Conservation (phyloP, 2,113 vertebrate species). For the Bolborhynchus lineola region DNA sequence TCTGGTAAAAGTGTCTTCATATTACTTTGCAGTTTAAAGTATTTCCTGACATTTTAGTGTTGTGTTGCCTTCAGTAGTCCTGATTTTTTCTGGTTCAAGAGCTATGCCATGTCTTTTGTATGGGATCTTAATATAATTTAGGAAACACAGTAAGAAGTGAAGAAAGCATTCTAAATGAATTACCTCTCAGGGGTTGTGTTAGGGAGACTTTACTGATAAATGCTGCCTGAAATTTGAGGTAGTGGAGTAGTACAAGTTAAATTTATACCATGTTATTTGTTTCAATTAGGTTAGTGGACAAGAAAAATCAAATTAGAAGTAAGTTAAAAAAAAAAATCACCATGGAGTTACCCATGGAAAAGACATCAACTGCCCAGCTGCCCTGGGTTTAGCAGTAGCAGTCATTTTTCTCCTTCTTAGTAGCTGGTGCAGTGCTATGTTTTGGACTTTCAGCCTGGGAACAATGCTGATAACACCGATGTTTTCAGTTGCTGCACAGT, state of each 20-base stretch:
- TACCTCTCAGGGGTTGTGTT: background rate
- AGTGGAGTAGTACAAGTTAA: background rate
- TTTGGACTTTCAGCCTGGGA: no score
- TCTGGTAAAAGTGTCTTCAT: background rate
- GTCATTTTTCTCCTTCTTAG: no score
- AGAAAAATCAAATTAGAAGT: background rate
- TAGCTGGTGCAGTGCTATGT: no score
- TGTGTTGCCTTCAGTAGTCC: background rate
- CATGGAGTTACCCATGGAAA: background rate
- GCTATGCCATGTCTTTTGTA: background rate
- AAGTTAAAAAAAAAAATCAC: background rate
- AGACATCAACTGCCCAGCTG: background rate
- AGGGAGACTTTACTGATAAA: background rate
- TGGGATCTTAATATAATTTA: background rate
- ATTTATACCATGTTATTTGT: background rate
- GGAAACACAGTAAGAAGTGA: background rate
- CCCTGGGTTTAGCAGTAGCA: no score
- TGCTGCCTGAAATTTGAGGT: background rate
- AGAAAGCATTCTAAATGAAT: background rate
- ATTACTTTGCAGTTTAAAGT: background rate
- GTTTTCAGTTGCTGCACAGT: no score
- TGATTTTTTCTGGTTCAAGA: background rate
- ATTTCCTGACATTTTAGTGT: background rate
- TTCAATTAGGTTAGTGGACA: conserved; percentile 3
- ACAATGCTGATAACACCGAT: no score